Conservation (phyloP, 1,140 invertebrate genomes). For the Drosophila repletoides region DNA sequence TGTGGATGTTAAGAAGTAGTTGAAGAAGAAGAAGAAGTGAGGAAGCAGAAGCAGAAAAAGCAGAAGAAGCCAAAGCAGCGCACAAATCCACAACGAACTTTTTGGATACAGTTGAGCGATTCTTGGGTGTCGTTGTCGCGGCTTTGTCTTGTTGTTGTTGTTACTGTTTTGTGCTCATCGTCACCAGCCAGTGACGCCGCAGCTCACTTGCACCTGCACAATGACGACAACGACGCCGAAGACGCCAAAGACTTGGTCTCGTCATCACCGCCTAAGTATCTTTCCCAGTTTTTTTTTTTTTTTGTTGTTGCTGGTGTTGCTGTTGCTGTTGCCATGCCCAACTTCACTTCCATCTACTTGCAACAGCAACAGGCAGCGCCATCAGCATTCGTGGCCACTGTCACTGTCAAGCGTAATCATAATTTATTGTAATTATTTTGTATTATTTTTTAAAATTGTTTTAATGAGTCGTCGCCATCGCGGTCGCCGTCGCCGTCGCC, state of each 20-base stretch:
- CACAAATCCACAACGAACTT: slow-evolving; percentile 76
- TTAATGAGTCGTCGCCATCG: slow-evolving; percentile 67
- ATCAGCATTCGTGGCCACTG: slow-evolving; percentile 68
- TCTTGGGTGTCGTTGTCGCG: slow-evolving; percentile 65
- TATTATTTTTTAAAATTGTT: slow-evolving; percentile 81
- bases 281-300: slow-evolving; percentile 16
- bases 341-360: slow-evolving; percentile 39
- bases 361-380: slow-evolving; percentile 25
- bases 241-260: slow-evolving; percentile 6
- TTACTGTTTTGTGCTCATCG: slow-evolving; percentile 43
- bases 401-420: slow-evolving; percentile 80
- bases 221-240: slow-evolving; percentile 30
- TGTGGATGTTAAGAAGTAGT: slow-evolving; percentile 41
- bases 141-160: slow-evolving; percentile 18
- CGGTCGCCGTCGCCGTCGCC: slow-evolving; percentile 12
- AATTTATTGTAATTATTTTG: slow-evolving; percentile 81
- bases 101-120: slow-evolving; percentile 75
- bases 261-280: slow-evolving; percentile 31
- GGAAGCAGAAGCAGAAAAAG: background rate
- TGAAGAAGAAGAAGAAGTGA: slow-evolving; percentile 13
- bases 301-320: slow-evolving; percentile 9
- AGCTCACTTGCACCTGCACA: slow-evolving; percentile 62
- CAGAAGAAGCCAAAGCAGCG: slow-evolving; percentile 53
- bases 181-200: slow-evolving; percentile 56
- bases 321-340: slow-evolving; percentile 39